These are phyloP conservation scores for Lamproptera curius DNA, from an alignment of 2,888 invertebrate species.

Conservation along the genomic window DNA sequence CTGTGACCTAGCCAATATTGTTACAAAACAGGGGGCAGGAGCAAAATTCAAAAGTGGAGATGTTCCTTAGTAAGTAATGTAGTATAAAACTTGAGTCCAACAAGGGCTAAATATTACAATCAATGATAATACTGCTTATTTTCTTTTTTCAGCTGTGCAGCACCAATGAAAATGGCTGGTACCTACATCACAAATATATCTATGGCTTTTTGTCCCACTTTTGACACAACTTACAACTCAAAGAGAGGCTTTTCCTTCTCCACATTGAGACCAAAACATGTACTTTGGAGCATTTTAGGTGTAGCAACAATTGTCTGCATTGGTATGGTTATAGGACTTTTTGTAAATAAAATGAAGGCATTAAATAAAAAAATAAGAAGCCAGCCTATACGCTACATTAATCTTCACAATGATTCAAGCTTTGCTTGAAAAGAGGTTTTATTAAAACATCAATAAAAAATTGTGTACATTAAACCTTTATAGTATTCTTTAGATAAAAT, in stretches of 20 bases:
- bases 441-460: constrained; percentile 17
- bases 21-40: constrained; percentile 58
- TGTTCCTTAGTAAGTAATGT: constrained; percentile 62
- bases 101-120: background rate
- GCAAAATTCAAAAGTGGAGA: constrained; percentile 56
- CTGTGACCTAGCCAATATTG: constrained; percentile 72
- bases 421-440: constrained; percentile 45
- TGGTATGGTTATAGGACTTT: constrained; percentile 59
- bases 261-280: constrained; percentile 59
- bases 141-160: constrained; percentile 61
- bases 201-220: constrained; percentile 56
- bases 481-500: constrained; percentile 17
- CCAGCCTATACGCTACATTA: constrained; percentile 60
- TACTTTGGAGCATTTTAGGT: constrained; percentile 66
- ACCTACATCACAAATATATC: constrained; percentile 61
- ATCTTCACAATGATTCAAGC: constrained; percentile 53
- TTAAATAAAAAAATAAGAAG: constrained; percentile 49
- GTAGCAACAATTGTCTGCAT: constrained; percentile 54
- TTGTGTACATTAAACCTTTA: constrained; percentile 21
- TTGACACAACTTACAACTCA: constrained; percentile 49
- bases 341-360: constrained; percentile 54
- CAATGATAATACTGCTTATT: background rate
- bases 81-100: background rate
- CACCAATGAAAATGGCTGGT: constrained; percentile 63
- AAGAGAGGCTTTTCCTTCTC: constrained; percentile 48